phyloP scores from a whole-genome alignment of 2,113 vertebrate genomes.

The Canis aureus region DNA sequence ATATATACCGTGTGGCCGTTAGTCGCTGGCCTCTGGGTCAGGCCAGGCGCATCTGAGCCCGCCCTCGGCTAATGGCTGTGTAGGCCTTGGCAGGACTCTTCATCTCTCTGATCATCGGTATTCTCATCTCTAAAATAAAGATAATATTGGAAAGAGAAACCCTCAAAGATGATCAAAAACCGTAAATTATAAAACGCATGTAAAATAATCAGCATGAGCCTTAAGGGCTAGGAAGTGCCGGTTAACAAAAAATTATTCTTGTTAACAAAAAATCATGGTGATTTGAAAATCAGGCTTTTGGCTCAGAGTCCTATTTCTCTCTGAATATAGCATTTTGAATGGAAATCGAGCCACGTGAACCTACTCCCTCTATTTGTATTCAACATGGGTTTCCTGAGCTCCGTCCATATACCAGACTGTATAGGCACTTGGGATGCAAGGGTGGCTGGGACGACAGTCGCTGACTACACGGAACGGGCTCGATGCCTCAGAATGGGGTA shows the following conservation, averaged over 20 bases:
- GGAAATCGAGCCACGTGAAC: not conserved
- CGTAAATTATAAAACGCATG: not conserved
- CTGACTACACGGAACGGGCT: not conserved
- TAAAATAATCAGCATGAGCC: not conserved
- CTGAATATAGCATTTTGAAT: not conserved
- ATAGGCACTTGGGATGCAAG: not conserved
- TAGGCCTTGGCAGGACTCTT: not conserved
- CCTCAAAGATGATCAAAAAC: not conserved
- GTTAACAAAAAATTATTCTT: constrained; percentile 10
- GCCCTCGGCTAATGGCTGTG: not conserved
- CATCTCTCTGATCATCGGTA: not conserved
- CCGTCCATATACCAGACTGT: not conserved
- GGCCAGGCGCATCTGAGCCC: not conserved
- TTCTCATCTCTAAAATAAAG: constrained; percentile 11
- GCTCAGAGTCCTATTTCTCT: not conserved
- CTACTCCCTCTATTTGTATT: not conserved
- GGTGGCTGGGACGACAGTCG: not conserved
- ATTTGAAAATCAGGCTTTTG: not conserved
- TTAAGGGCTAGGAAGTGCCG: not conserved
- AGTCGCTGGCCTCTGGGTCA: not conserved
- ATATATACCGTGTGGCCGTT: fast-evolving
- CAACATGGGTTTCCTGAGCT: not conserved
- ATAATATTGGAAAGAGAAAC: not conserved
- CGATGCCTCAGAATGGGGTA: not conserved
- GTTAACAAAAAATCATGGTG: not conserved